These are phyloP conservation scores for Andrena camellia DNA, from an alignment of 2,888 invertebrate species.

Conservation along the genomic window DNA sequence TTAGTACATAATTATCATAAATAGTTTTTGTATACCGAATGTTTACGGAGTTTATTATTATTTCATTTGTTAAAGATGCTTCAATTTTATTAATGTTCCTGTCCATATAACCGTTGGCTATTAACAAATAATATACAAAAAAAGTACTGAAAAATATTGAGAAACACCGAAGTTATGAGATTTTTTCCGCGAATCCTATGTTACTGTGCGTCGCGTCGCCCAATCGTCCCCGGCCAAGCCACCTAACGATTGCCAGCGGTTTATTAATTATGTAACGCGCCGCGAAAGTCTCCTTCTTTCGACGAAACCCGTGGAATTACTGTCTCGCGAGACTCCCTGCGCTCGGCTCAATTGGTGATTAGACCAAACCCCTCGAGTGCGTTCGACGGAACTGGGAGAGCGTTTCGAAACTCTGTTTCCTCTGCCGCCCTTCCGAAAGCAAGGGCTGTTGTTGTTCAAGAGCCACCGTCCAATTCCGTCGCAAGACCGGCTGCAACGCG, in stretches of 20 bases:
- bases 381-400: constrained; percentile 1
- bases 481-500: background rate
- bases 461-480: constrained; percentile 8
- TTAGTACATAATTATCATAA: no score
- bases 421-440: background rate
- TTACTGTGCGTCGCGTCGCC: constrained; percentile 5
- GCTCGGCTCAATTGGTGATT: constrained; percentile 34
- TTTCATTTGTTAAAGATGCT: no score
- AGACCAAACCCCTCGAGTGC: constrained; percentile 11
- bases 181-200: no score
- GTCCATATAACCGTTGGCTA: no score
- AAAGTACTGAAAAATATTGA: no score
- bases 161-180: no score
- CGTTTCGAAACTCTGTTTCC: constrained; percentile 2
- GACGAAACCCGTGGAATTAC: background rate
- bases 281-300: background rate
- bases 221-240: constrained; percentile 24
- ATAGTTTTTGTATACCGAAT: no score
- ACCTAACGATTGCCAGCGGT: constrained; percentile 35
- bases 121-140: no score
- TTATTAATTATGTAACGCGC: constrained; percentile 58
- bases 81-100: no score
- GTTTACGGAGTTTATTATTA: no score
- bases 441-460: constrained; percentile 36
- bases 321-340: background rate